Evolutionary conservation across 35 echinoderm and acorn worm species (phyloP).

Genomic region (Amphiura filiformis): DNA sequence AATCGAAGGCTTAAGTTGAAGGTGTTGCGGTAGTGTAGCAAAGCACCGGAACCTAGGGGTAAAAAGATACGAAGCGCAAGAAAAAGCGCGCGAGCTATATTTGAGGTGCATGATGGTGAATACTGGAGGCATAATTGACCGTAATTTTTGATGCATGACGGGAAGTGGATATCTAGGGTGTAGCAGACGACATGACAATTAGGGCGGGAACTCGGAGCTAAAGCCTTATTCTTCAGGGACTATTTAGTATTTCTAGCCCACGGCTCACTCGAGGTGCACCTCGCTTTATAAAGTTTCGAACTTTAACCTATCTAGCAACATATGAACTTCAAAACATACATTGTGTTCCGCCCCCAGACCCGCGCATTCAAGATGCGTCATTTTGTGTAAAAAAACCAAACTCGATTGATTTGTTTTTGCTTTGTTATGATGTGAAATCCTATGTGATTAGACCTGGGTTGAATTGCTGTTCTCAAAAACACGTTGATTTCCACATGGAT

Average conservation of each 20-base stretch:
- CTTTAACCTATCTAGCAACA: background rate
- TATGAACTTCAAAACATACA: background rate
- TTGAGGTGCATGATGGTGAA: background rate
- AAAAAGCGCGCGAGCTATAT: too few relatives aligned
- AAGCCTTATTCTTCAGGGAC: background rate
- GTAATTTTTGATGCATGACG: constrained; percentile 7
- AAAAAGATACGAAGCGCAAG: background rate
- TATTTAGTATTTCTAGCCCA: background rate
- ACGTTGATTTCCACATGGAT: background rate
- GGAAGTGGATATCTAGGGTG: background rate
- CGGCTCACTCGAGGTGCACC: background rate
- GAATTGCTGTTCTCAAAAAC: background rate
- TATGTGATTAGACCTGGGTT: background rate
- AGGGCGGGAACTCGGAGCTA: background rate
- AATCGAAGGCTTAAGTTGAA: background rate
- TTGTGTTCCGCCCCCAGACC: background rate
- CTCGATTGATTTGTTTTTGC: background rate
- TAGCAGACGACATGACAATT: background rate
- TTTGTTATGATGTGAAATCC: constrained; percentile 5
- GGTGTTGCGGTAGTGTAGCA: background rate
- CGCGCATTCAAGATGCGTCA: background rate
- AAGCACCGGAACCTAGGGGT: background rate
- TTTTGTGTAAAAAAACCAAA: background rate
- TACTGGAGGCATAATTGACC: background rate
- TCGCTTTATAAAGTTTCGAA: background rate